Evolutionary conservation across 2,888 invertebrate species (phyloP).

Genomic region (Alloscopus bannaensis): DNA sequence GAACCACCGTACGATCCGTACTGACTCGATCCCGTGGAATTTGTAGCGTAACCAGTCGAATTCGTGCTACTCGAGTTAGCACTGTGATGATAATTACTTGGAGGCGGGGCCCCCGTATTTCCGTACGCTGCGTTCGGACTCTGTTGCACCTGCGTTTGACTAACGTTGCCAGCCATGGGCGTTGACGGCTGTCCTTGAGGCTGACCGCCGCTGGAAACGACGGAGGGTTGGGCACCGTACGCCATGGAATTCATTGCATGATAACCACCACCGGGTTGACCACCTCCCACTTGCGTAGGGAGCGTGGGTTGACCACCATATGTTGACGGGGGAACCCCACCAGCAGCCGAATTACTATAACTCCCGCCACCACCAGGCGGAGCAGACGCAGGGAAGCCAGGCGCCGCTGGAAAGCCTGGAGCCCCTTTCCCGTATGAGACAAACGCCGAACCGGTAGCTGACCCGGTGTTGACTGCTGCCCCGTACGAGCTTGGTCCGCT

Average conservation of each 20-base stretch:
- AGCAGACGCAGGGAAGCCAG: conserved; percentile 69
- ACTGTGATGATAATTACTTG: conserved; percentile 67
- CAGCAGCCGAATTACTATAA: conserved; percentile 54
- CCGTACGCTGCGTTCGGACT: conserved; percentile 51
- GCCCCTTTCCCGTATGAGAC: conserved; percentile 71
- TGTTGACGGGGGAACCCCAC: conserved; percentile 48
- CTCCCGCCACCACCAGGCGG: conserved; percentile 58
- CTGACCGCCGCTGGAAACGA: conserved; percentile 65
- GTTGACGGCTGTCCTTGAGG: conserved; percentile 63
- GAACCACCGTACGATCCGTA: conserved; percentile 68
- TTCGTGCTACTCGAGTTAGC: conserved; percentile 46
- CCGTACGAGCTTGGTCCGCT: conserved; percentile 67
- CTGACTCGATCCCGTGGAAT: conserved; percentile 66
- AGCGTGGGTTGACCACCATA: conserved; percentile 63
- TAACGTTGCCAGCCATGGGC: conserved; percentile 48
- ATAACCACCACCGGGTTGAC: conserved; percentile 61
- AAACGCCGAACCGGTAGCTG: conserved; percentile 71
- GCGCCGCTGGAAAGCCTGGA: conserved; percentile 71
- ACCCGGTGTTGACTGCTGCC: conserved; percentile 64
- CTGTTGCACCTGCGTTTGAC: conserved; percentile 53
- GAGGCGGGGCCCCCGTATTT: conserved; percentile 55
- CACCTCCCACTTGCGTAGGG: conserved; percentile 61
- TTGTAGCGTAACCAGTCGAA: conserved; percentile 64
- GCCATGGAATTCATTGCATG: conserved; percentile 64
- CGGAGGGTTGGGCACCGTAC: conserved; percentile 65